These are phyloP conservation scores for Cairina moschata DNA, from an alignment of 2,113 vertebrate species.

Conservation along the genomic window DNA sequence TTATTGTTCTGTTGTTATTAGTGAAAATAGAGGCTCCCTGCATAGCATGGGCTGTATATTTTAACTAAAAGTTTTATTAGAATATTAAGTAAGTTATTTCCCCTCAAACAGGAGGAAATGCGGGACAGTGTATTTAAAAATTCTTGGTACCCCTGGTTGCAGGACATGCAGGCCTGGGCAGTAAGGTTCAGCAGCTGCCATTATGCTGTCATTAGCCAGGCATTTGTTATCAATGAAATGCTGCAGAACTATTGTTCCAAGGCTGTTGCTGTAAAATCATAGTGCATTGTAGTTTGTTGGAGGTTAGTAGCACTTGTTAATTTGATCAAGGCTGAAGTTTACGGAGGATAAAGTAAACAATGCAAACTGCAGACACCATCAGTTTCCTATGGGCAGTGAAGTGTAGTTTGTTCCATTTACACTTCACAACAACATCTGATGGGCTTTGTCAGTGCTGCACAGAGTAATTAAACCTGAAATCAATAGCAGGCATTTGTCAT, in stretches of 20 bases:
- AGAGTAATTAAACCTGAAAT: constrained; percentile 99
- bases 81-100: neutral
- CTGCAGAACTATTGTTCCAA: constrained; percentile 79
- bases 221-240: constrained; percentile 78
- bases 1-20: neutral
- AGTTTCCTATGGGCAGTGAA: constrained; percentile 99
- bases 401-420: constrained; percentile 99
- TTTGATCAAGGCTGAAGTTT: constrained; percentile 94
- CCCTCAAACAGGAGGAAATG: neutral
- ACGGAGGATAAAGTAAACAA: constrained; percentile 97
- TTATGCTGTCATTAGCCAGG: constrained; percentile 58
- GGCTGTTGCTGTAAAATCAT: constrained; percentile 85
- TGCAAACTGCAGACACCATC: constrained; percentile 98
- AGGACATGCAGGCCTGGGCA: neutral
- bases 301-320: constrained; percentile 90
- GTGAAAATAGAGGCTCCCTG: neutral
- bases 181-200: constrained; percentile 51
- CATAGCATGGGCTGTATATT: neutral
- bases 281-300: constrained; percentile 82
- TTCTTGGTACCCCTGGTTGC: neutral
- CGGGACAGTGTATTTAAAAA: neutral
- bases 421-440: constrained; percentile 99
- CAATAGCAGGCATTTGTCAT: constrained; percentile 99
- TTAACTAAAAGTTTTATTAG: neutral
- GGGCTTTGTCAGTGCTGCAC: constrained; percentile 99